Percentiles rank a stretch among this genome's conserved stretches.
Conservation (phyloP, 2,113 vertebrate genomes). For the Halichoeres trimaculatus region DNA sequence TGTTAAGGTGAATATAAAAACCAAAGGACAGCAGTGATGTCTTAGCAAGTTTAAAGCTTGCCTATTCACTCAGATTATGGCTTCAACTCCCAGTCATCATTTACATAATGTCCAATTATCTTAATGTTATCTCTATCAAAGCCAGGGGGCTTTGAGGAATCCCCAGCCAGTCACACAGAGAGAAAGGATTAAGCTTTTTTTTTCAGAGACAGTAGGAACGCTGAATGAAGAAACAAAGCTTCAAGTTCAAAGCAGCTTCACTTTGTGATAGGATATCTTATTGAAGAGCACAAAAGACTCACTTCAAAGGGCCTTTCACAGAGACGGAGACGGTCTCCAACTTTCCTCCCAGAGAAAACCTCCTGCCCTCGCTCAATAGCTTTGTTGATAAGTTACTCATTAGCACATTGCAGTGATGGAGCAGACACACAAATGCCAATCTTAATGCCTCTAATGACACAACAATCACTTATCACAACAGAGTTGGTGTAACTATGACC, state of each 20-base stretch:
- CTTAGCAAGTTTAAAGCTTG: conserved; percentile 42
- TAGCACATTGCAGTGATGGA: conserved; percentile 12
- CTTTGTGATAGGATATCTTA: conserved; percentile 69
- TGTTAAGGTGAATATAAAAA: conserved; percentile 35
- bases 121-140: conserved; percentile 69
- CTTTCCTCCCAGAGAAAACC: conserved; percentile 35
- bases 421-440: neutral
- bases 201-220: conserved; percentile 25
- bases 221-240: conserved; percentile 68
- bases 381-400: conserved; percentile 48
- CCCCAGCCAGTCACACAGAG: conserved; percentile 52
- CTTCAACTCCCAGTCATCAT: conserved; percentile 64
- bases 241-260: conserved; percentile 64
- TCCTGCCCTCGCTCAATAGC: conserved; percentile 14
- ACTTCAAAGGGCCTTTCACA: conserved; percentile 64
- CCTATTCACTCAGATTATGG: conserved; percentile 40
- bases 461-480: neutral
- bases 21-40: conserved; percentile 34
- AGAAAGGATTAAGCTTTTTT: conserved; percentile 43
- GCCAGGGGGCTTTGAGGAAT: conserved; percentile 64
- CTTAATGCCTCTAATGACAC: conserved; percentile 6
- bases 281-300: conserved; percentile 63
- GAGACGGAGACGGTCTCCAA: conserved; percentile 37
- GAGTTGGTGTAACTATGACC: conserved; percentile 2
- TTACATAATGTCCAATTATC: conserved; percentile 77